Evolutionary conservation across 1,140 invertebrate species (phyloP).

Genomic region (Drosophila nasuta): DNA sequence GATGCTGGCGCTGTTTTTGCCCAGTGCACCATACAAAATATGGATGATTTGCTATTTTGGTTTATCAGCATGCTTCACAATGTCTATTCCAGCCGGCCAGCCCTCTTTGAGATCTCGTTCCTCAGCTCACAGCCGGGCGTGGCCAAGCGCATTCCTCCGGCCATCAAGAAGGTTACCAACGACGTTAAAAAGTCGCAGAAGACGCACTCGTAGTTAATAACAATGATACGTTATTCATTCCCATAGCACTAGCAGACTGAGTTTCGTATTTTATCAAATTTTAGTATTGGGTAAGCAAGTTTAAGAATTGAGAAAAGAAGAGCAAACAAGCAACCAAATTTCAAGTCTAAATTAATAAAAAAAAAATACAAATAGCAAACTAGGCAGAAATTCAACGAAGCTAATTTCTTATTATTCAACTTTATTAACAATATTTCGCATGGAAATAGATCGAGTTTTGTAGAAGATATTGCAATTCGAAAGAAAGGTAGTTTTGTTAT

Average conservation of each 20-base stretch:
- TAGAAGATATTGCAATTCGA: too few species aligned
- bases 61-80: slow-evolving; percentile 79
- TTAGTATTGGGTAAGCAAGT: slow-evolving; percentile 14
- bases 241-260: background rate
- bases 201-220: slow-evolving; percentile 7
- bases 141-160: slow-evolving; percentile 71
- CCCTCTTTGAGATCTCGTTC: slow-evolving; percentile 77
- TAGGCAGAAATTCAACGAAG: background rate
- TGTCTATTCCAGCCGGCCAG: slow-evolving; percentile 73
- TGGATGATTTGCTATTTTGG: slow-evolving; percentile 75
- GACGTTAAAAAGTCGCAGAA: slow-evolving; percentile 63
- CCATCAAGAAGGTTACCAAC: slow-evolving; percentile 68
- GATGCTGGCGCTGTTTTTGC: slow-evolving; percentile 78
- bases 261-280: background rate
- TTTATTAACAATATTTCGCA: too few species aligned
- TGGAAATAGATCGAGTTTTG: too few species aligned
- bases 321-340: slow-evolving; percentile 29
- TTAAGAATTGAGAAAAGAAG: background rate
- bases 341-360: slow-evolving; percentile 34
- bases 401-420: too few species aligned
- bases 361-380: slow-evolving; percentile 13
- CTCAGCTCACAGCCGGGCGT: slow-evolving; percentile 72
- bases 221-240: too few species aligned
- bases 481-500: too few species aligned
- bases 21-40: slow-evolving; percentile 67